Conservation (phyloP, 92 coral and sea anemone species). For the Nematostella vectensis region DNA sequence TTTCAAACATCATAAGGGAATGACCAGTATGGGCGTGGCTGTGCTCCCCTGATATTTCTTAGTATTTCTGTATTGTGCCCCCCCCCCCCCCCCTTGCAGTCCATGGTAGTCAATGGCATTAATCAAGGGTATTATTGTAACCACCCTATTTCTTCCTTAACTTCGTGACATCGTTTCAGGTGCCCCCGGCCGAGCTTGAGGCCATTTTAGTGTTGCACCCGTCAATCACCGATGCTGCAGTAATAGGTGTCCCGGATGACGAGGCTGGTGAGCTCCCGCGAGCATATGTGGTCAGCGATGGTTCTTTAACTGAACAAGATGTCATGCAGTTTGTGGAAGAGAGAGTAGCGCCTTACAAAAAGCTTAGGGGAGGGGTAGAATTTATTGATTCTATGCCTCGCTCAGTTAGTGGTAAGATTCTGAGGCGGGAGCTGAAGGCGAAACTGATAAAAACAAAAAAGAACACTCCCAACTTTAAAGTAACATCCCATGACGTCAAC, state of each 20-base stretch:
- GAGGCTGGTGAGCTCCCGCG: conserved; percentile 86
- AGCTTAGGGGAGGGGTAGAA: conserved; percentile 81
- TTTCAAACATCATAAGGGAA: no score
- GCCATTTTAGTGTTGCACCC: conserved; percentile 73
- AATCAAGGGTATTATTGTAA: no score
- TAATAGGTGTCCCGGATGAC: no score
- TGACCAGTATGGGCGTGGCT: no score
- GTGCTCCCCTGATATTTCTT: no score
- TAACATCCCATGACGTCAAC: background rate
- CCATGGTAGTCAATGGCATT: no score
- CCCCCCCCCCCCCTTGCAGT: no score
- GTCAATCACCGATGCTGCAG: conserved; percentile 80
- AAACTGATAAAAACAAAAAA: background rate
- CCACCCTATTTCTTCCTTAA: no score
- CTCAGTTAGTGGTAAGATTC: conserved; percentile 73
- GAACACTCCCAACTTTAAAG: background rate
- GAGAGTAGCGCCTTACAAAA: conserved; percentile 76
- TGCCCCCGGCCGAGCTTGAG: conserved; percentile 92
- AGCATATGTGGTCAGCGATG: conserved; percentile 72
- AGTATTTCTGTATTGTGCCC: no score
- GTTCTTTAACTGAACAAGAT: conserved; percentile 50
- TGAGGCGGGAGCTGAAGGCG: conserved; percentile 66
- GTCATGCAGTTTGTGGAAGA: conserved; percentile 57
- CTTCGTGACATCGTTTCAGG: no score
- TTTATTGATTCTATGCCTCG: conserved; percentile 80